These are phyloP conservation scores for Dromococcyx pavoninus DNA, from an alignment of 2,797 vertebrate species.

Conservation along the genomic window DNA sequence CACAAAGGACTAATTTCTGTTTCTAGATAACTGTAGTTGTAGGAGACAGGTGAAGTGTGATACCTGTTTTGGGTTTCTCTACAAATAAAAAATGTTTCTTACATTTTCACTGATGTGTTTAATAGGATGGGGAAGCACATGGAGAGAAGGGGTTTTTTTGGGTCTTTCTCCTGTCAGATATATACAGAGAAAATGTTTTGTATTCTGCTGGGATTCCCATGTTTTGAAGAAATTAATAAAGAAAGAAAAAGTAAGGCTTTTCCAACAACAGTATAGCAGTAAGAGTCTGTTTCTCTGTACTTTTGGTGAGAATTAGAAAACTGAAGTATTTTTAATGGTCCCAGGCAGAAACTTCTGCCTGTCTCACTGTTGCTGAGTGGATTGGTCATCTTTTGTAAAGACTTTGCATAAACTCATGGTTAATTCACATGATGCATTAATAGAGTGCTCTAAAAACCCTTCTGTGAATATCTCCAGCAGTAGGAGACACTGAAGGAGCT, in stretches of 20 bases:
- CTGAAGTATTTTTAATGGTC: neutral
- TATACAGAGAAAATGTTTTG: neutral
- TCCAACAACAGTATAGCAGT: neutral
- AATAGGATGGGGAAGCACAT: neutral
- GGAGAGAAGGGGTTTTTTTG: neutral
- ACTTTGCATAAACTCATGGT: neutral
- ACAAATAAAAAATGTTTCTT: neutral
- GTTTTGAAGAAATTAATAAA: neutral
- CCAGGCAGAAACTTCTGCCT: neutral
- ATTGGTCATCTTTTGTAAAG: neutral
- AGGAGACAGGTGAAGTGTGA: neutral
- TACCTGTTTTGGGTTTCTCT: neutral
- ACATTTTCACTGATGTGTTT: neutral
- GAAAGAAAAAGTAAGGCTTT: neutral
- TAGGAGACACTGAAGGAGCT: neutral
- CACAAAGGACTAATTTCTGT: neutral
- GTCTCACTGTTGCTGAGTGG: neutral
- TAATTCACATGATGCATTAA: neutral
- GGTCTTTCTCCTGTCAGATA: neutral
- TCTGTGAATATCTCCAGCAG: fast-evolving
- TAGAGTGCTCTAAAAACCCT: neutral
- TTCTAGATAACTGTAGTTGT: neutral
- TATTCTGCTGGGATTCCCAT: neutral
- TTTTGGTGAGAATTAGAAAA: neutral
- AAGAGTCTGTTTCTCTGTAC: neutral